phyloP scores from a whole-genome alignment of 2,797 vertebrate species.

The Falco peregrinus region DNA sequence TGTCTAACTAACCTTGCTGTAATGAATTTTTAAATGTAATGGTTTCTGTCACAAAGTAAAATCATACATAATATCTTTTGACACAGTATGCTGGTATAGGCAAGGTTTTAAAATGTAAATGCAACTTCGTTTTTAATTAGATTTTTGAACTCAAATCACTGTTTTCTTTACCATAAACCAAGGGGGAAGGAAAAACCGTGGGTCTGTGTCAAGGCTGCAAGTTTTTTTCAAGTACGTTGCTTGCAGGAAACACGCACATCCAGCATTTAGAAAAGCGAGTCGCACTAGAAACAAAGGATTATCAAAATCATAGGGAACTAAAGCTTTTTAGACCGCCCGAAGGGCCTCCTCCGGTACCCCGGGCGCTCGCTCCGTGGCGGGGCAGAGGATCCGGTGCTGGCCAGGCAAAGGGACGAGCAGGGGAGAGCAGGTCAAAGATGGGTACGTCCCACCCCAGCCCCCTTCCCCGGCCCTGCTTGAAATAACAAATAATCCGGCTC shows the following conservation, averaged over 20 bases:
- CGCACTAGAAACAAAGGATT: constrained; percentile 71
- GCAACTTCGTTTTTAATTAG: constrained; percentile 79
- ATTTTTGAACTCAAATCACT: constrained; percentile 62
- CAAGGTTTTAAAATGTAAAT: constrained; percentile 74
- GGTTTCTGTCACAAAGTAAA: constrained; percentile 82
- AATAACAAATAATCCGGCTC: constrained; percentile 87
- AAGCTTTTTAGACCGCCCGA: constrained; percentile 37
- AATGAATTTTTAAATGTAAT: constrained; percentile 87
- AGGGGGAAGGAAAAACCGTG: constrained; percentile 8
- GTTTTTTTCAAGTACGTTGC: constrained; percentile 2
- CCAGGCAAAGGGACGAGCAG: constrained; percentile 68
- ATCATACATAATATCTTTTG: constrained; percentile 80
- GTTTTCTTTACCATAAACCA: constrained; percentile 34
- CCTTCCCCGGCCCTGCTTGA: constrained; percentile 66
- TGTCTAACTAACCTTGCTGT: constrained; percentile 84
- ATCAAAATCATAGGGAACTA: constrained; percentile 35
- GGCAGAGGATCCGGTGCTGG: constrained; percentile 63
- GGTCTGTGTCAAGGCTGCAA: background rate
- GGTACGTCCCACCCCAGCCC: constrained; percentile 65
- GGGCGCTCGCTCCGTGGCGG: constrained; percentile 53
- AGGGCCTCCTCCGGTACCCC: constrained; percentile 49
- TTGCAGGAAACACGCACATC: background rate
- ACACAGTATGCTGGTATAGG: constrained; percentile 55
- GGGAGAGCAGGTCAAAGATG: constrained; percentile 78
- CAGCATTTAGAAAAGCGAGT: background rate